Evolutionary conservation across 2,888 invertebrate genomes (phyloP).

Genomic region (Agapostemon virescens): DNA sequence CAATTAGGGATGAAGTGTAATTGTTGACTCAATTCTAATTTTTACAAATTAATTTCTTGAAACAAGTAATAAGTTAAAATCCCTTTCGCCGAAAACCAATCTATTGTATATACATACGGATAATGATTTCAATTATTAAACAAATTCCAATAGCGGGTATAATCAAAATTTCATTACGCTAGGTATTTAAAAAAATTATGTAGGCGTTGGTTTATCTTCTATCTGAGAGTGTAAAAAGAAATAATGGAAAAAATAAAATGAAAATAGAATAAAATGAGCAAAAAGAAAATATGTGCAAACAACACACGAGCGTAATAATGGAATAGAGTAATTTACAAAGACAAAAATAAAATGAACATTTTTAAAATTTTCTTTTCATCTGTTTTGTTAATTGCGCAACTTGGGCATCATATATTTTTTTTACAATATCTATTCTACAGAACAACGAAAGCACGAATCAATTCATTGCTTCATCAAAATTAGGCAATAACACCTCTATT

Average conservation of each 20-base stretch:
- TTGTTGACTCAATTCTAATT: not conserved
- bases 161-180: no score
- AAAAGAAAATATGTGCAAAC: not conserved
- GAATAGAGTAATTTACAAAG: no score
- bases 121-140: not conserved
- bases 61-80: not conserved
- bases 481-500: no score
- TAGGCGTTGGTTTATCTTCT: not conserved
- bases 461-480: not conserved
- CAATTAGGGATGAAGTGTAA: not conserved
- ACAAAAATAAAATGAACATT: no score
- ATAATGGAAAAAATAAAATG: not conserved
- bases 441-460: not conserved
- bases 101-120: not conserved
- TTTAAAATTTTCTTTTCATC: no score
- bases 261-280: not conserved
- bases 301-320: no score
- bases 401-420: not conserved
- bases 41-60: not conserved
- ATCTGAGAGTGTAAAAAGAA: not conserved
- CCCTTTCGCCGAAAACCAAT: not conserved
- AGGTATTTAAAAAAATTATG: not conserved
- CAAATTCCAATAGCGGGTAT: not conserved
- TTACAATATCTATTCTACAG: not conserved
- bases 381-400: not conserved